Percentiles rank a stretch among this genome's conserved stretches.
phyloP scores from a whole-genome alignment of 2,797 vertebrate species.

The Chelonia mydas region DNA sequence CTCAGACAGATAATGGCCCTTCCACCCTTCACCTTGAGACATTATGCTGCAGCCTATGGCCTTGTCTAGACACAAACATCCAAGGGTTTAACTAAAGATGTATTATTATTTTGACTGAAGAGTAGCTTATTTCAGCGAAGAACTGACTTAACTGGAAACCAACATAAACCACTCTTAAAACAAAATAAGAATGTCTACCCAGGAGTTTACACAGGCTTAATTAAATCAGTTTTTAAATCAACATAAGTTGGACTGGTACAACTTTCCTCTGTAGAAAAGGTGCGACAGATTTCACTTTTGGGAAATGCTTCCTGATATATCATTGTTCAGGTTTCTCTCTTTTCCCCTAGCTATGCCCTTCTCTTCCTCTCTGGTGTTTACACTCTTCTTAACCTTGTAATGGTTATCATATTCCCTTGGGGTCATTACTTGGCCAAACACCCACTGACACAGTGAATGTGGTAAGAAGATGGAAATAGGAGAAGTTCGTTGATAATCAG shows the following conservation, averaged over 20 bases:
- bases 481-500: neutral
- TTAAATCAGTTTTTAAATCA: neutral
- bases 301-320: neutral
- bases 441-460: neutral
- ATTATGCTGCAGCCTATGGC: neutral
- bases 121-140: conserved; percentile 21
- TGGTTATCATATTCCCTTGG: neutral
- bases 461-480: neutral
- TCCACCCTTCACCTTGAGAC: neutral
- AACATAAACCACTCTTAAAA: neutral
- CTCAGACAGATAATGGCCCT: neutral
- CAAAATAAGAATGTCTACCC: neutral
- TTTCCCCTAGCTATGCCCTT: neutral
- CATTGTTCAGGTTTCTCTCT: neutral
- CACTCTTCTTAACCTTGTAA: neutral
- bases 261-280: neutral
- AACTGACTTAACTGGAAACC: neutral
- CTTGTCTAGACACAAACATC: neutral
- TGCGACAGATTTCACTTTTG: neutral
- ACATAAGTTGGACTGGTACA: neutral
- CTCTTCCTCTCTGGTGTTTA: neutral
- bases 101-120: conserved; percentile 1
- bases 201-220: neutral
- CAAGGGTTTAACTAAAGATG: neutral
- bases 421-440: neutral